Conservation (phyloP, 2,888 invertebrate species). For the Ichneumoninae sp. region DNA sequence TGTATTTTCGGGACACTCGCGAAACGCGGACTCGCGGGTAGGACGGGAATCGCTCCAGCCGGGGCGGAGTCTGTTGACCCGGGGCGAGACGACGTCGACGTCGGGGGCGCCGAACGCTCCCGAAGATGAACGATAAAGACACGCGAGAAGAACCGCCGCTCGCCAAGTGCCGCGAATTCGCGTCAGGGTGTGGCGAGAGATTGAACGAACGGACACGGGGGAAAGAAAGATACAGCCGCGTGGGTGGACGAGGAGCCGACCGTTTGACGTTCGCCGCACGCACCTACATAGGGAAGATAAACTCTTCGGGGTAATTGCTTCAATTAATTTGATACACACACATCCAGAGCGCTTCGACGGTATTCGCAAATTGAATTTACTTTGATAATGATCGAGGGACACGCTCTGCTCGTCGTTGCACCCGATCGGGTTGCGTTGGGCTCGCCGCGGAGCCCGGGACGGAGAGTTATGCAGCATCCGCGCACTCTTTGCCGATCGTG, state of each 20-base stretch:
- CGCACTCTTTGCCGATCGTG: conserved; percentile 32
- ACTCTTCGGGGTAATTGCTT: conserved; percentile 49
- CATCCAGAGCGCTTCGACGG: conserved; percentile 8
- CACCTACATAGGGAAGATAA: conserved; percentile 30
- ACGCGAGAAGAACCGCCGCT: conserved; percentile 1
- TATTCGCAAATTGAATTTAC: conserved; percentile 52
- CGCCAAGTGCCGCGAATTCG: conserved; percentile 48
- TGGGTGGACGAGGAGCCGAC: conserved; percentile 61
- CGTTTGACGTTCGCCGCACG: conserved; percentile 42
- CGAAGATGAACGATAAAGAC: conserved; percentile 29
- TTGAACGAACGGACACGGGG: conserved; percentile 44
- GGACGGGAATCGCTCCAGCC: too few relatives aligned
- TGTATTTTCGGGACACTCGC: neutral
- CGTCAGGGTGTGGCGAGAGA: conserved; percentile 58
- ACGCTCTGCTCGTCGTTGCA: neutral
- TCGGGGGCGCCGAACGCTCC: conserved; percentile 29
- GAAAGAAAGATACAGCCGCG: conserved; percentile 61
- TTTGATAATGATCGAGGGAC: conserved; percentile 38
- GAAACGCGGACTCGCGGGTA: neutral
- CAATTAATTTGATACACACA: conserved; percentile 50
- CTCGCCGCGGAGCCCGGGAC: neutral
- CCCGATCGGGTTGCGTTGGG: neutral
- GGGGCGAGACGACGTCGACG: conserved; percentile 37
- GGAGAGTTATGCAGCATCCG: conserved; percentile 11
- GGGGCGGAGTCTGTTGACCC: conserved; percentile 53